Percentiles rank a stretch among this genome's conserved stretches.
phyloP scores from a whole-genome alignment of 2,113 vertebrate genomes.

The Eulemur rufifrons region DNA sequence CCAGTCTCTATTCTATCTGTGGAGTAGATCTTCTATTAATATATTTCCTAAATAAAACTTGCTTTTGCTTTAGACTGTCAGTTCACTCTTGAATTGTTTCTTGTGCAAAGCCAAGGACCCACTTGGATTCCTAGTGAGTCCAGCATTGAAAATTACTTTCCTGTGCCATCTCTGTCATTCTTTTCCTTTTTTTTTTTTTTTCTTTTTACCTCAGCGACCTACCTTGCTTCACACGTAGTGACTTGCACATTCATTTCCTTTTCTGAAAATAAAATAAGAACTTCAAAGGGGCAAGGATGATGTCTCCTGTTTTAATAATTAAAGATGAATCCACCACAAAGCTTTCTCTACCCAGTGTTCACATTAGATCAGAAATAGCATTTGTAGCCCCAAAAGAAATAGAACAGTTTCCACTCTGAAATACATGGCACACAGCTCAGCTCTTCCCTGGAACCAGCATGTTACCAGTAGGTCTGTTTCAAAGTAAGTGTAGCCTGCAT shows the following conservation, averaged over 20 bases:
- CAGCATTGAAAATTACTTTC: no score
- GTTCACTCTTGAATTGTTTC: no score
- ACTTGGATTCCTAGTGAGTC: no score
- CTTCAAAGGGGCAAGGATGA: slow-evolving; percentile 84
- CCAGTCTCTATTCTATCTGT: no score
- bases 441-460: slow-evolving; percentile 72
- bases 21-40: no score
- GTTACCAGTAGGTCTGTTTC: slow-evolving; percentile 71
- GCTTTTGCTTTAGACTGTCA: no score
- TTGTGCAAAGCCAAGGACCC: no score
- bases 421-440: slow-evolving; percentile 68
- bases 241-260: slow-evolving; percentile 73
- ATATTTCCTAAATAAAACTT: no score
- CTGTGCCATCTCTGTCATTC: neutral
- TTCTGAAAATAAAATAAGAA: slow-evolving; percentile 84
- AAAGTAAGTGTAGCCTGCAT: slow-evolving; percentile 68
- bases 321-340: slow-evolving; percentile 83
- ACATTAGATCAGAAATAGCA: slow-evolving; percentile 83
- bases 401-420: slow-evolving; percentile 75
- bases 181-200: neutral
- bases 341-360: slow-evolving; percentile 77
- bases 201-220: slow-evolving; percentile 65
- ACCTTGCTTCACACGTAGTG: slow-evolving; percentile 67
- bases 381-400: slow-evolving; percentile 80
- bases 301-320: slow-evolving; percentile 86